Evolutionary conservation across 2,888 invertebrate species (phyloP), one percentile per base, ranked within the genome.

Genomic region (Keiferia lycopersicella): DNA sequence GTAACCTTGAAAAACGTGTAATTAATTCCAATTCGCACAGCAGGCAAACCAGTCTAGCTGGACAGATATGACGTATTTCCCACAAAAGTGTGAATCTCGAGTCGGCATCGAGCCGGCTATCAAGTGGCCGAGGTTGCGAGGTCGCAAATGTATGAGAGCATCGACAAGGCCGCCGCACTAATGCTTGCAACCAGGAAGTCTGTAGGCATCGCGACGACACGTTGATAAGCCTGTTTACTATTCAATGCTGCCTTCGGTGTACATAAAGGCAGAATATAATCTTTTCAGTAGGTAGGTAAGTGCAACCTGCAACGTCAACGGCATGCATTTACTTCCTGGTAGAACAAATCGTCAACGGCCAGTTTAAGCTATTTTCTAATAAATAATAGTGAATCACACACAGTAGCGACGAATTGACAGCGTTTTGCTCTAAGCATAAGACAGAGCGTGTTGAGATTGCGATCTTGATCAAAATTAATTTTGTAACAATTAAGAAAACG

Each of bases 131-230:
- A 12, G 12, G 20, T 48, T 18, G 18, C 56, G 56, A 56, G 56
- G 56, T 56, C 56, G 12, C 51, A 51, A 22, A 56, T 8, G 61
- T 26, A 10, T 34, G 34, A 34, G 30, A 16, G 30, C 38, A 18
- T 64, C 65, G 59, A 59, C 64, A 65, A 70, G 65, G 68, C 68
- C 68, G 68, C 68, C 68, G 66, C 56, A 56, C 53, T 56, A 56
- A 56, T 56, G 22, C 56, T 26, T 56, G 56, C 56, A 56, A 56
- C 56, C 56, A 56, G 56, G 56, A 56, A 56, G 30, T 56, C 56
- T 30, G 61, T 39, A 18, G 61, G 61, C 63, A 26, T n/a, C n/a
- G 7, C n/a, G n/a, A 14, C 56, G 20, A n/a, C 26, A 4, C 56
- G 30, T 26, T 16, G 50, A 50, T 20, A 20, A 50, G 16, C 16